Conservation (phyloP, 2,797 vertebrate genomes). For the Tapera naevia region DNA sequence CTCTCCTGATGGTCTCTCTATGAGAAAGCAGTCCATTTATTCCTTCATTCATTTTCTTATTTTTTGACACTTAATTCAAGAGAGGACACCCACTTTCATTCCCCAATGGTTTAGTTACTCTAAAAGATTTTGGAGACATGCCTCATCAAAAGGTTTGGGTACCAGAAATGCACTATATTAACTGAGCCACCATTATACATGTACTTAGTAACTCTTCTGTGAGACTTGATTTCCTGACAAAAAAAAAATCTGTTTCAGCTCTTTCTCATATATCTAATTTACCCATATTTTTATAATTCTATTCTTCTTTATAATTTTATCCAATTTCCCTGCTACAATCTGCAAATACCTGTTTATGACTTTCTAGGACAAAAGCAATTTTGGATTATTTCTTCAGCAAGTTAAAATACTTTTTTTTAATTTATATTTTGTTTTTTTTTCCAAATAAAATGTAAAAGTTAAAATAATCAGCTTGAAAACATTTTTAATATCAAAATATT, state of each 20-base stretch:
- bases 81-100: neutral
- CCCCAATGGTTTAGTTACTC: neutral
- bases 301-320: neutral
- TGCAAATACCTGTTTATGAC: neutral
- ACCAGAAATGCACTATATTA: neutral
- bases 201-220: neutral
- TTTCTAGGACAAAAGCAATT: neutral
- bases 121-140: neutral
- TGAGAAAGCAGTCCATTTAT: neutral
- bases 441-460: neutral
- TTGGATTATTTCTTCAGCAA: neutral
- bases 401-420: neutral
- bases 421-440: neutral
- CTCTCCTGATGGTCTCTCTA: neutral
- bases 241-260: neutral
- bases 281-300: neutral
- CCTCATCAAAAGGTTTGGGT: neutral
- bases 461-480: neutral
- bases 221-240: neutral
- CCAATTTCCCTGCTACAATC: neutral
- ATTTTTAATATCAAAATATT: neutral
- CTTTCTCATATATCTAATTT: neutral
- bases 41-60: neutral
- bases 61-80: constrained; percentile 3
- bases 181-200: neutral